Conservation (phyloP, 2,113 vertebrate species). For the Tympanuchus pallidicinctus region DNA sequence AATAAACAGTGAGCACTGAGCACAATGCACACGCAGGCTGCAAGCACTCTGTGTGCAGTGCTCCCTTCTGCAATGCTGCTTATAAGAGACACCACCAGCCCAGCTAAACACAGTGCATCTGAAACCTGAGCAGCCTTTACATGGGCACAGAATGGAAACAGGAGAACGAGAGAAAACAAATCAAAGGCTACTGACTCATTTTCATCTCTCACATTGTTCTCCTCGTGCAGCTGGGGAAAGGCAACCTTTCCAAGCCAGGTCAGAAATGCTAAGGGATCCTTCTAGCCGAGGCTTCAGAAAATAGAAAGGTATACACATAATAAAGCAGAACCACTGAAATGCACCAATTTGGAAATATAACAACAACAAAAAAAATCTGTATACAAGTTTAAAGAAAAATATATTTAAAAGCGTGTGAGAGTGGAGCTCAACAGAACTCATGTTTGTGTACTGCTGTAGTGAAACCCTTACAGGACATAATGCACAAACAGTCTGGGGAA, state of each 20-base stretch:
- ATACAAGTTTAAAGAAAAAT: neutral
- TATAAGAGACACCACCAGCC: conserved; percentile 7
- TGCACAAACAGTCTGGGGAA: neutral
- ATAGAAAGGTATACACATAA: neutral
- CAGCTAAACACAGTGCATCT: conserved; percentile 3
- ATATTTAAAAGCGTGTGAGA: neutral
- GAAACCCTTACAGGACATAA: neutral
- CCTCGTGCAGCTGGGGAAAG: neutral
- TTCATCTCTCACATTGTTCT: neutral
- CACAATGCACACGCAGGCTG: neutral
- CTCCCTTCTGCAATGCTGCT: neutral
- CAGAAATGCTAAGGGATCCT: neutral
- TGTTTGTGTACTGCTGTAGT: neutral
- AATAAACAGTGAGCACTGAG: neutral
- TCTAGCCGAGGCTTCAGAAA: neutral
- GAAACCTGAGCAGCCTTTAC: conserved; percentile 58
- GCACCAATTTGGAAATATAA: neutral
- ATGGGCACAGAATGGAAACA: neutral
- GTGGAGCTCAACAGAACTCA: neutral
- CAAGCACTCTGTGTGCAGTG: neutral
- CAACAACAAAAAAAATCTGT: neutral
- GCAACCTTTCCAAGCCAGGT: neutral
- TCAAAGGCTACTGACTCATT: conserved; percentile 24
- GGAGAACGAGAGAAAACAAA: conserved; percentile 50
- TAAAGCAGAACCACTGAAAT: neutral